These are phyloP conservation scores for Phenacoccus solenopsis DNA, from an alignment of 1,140 invertebrate genomes.

Conservation along the genomic window DNA sequence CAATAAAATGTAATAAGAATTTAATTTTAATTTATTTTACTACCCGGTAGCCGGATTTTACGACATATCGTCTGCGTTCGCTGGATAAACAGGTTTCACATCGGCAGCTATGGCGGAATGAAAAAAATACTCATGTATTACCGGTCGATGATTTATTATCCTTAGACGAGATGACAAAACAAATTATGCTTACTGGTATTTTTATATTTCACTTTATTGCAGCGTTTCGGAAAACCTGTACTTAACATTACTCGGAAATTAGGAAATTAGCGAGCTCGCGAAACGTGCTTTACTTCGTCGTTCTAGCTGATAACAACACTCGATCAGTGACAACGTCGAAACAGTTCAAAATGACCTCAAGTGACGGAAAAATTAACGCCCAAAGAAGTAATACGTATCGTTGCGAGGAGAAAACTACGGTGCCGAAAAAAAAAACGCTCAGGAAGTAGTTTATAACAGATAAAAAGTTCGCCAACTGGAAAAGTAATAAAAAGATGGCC, in stretches of 20 bases:
- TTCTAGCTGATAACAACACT: no score
- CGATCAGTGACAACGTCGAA: no score
- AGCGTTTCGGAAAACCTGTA: neutral
- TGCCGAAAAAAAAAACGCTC: neutral
- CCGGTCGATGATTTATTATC: conserved; percentile 8
- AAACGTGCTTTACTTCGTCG: no score
- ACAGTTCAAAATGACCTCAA: no score
- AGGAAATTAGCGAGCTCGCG: no score
- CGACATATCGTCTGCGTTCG: conserved; percentile 14
- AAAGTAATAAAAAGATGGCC: neutral
- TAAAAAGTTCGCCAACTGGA: neutral
- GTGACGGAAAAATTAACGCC: neutral
- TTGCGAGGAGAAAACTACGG: neutral
- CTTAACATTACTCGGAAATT: no score
- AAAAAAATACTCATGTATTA: conserved; percentile 10
- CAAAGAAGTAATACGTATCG: neutral
- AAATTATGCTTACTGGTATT: conserved; percentile 4
- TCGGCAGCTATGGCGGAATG: neutral
- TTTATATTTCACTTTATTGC: conserved; percentile 3
- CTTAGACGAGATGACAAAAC: conserved; percentile 13
- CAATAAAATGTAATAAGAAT: conserved; percentile 18
- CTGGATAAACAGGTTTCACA: conserved; percentile 14
- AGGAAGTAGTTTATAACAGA: neutral
- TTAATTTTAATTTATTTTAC: conserved; percentile 17
- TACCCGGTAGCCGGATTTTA: conserved; percentile 11